Base-by-base conservation (phyloP, 1,140 invertebrate genomes). In the Drosophila kohkoa region DNA sequence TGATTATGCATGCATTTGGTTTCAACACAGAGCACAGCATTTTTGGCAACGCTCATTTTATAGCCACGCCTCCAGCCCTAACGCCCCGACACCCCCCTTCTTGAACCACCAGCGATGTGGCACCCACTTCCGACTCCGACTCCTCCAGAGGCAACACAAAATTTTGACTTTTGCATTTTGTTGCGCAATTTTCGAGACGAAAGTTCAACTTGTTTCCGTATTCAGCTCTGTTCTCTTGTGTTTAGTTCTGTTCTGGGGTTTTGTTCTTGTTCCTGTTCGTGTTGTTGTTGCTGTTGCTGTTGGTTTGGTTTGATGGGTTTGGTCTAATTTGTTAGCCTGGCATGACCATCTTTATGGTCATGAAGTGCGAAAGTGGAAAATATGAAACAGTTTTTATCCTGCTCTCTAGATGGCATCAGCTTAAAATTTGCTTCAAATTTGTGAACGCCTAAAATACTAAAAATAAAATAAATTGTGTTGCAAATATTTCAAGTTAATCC, bases 1-100 rank as follows among this genome's bases (percentile, higher is more conserved):
- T 89, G 85, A 89, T 89, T 89, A 89, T 90, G 85, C 85, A 89
- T 89, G 86, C 85, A 89, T 89, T 89, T 81, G 85, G 85, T 88
- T 88, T 87, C 77, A 88, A 74, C 83, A 86, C 51, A 54, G 32
- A 25, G 73, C 75, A 70, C 52, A 79, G 48, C 62, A 83, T 83
- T 81, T 87, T 88, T 88, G 85, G 83, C 83, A 89, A 83, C 85
- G 85, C 83, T 88, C 80, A 82, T 86, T 86, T 86, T 68, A 68
- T 65, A 79, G 75, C 83, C 79, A 88, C 83, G 77, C 82, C 71
- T 55, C 46, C 35, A 38, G 41, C 30, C 35, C 25, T 11, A 11
- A 58, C 52, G 13, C 41, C 20, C 3, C 32, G 6, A 41, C 41
- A 25, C 13, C 4, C 62, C 55, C 11, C 38, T 45, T 5, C 30